These are phyloP conservation scores for Ophion costatus DNA, from an alignment of 2,888 invertebrate species.

Conservation along the genomic window DNA sequence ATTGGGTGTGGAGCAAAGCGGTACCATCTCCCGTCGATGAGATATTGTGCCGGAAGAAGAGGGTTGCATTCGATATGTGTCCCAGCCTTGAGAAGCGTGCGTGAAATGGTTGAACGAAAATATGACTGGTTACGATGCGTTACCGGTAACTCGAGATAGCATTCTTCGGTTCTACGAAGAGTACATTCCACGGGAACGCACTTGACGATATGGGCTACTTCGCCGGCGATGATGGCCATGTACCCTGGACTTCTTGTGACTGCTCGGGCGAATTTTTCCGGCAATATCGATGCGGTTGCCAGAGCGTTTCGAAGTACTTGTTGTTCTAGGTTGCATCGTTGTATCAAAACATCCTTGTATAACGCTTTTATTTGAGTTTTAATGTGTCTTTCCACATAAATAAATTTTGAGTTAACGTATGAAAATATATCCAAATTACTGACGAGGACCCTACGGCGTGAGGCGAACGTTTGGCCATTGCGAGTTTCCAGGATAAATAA, in stretches of 20 bases:
- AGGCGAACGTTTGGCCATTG: too few relatives aligned
- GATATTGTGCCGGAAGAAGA: too few relatives aligned
- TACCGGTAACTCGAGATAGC: constrained; percentile 68
- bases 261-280: constrained; percentile 68
- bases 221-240: constrained; percentile 70
- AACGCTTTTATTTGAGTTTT: background rate
- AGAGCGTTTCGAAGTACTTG: constrained; percentile 16
- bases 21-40: too few relatives aligned
- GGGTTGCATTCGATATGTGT: background rate
- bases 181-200: too few relatives aligned
- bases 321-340: constrained; percentile 15
- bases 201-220: constrained; percentile 64
- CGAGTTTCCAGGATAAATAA: constrained; percentile 29
- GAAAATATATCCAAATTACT: too few relatives aligned
- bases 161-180: too few relatives aligned
- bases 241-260: constrained; percentile 70
- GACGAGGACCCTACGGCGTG: too few relatives aligned
- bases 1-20: too few relatives aligned
- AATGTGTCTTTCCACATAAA: too few relatives aligned
- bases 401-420: too few relatives aligned
- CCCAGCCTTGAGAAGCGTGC: constrained; percentile 27
- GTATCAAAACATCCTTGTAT: constrained; percentile 10
- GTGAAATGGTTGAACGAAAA: constrained; percentile 29
- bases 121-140: constrained; percentile 29
- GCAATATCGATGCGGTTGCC: constrained; percentile 61